Base-by-base conservation (phyloP, 2,797 vertebrate genomes). In the Sebastes kiyomatsui region DNA sequence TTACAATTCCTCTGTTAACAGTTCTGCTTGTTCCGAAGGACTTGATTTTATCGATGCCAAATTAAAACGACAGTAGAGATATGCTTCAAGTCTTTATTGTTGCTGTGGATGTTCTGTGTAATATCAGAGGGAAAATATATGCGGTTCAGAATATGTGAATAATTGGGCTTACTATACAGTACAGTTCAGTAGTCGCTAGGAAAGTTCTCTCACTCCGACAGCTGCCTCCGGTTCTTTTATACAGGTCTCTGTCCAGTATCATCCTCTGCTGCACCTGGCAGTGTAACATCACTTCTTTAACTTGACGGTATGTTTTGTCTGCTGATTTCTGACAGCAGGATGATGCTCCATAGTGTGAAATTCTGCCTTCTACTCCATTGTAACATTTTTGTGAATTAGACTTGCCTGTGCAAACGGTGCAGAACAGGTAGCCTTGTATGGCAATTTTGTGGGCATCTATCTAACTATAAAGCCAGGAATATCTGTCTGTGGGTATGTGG, bases 1-100 rank as follows among this genome's bases (percentile, higher is more conserved):
- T 84, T 3, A 46, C 12, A 66, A 10, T 66, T 71, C 79, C 28
- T 68, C 20, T 28, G 67, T 38, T 83, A 22, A 32, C 32, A 59
- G 22, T 38, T 65, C 23, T 27, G 11, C 58, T 25, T 73, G 6
- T 77, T 81, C 4, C 67, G 10, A 65, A 58, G n/a, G 22, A 78
- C 42, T 79, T 65, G 2, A 49, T 70, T 83, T 70, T 22, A 58
- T 68, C 5, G 1, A 23, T 72, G 30, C 65, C 22, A 55, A 68
- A 80, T 59, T 67, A 27, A 72, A 75, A 27, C 12, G 7, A 59
- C 8, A 18, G 67, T 8, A 25, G 14, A 38, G 12, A 67, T 52
- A 49, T 20, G 6, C 61, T 73, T 61, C 7, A 30, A 13, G 22
- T 69, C 11, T 27, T 56, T 67, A 1, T 8, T 11, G 25, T 56